These are phyloP conservation scores for Alviniconcha marisindica DNA, from an alignment of 1,140 invertebrate genomes.

Conservation along the genomic window DNA sequence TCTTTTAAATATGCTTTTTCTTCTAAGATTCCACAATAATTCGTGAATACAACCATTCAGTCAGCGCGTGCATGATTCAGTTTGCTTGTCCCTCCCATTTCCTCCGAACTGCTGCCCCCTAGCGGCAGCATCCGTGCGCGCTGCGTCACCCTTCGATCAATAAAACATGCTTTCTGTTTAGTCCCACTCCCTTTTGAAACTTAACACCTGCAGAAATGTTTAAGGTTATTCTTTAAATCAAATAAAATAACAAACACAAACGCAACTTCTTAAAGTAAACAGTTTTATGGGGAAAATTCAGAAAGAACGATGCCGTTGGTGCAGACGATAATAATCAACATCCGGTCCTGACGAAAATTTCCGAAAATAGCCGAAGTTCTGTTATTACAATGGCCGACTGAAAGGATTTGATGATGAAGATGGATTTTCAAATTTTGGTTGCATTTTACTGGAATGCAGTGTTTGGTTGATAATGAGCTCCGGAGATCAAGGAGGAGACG, in stretches of 20 bases:
- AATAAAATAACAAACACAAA: neutral
- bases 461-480: conserved; percentile 60
- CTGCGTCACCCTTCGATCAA: too few relatives aligned
- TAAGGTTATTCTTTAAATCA: neutral
- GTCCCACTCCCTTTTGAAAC: neutral
- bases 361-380: conserved; percentile 57
- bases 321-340: conserved; percentile 50
- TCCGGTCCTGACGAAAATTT: conserved; percentile 60
- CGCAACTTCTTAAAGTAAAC: neutral
- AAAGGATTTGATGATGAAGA: conserved; percentile 56
- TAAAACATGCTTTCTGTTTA: too few relatives aligned
- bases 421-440: conserved; percentile 52
- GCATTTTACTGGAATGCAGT: conserved; percentile 49
- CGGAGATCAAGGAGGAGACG: conserved; percentile 62
- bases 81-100: too few relatives aligned
- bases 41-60: too few relatives aligned
- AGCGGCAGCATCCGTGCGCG: too few relatives aligned
- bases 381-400: conserved; percentile 69
- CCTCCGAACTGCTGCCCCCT: too few relatives aligned
- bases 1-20: too few relatives aligned
- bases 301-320: neutral
- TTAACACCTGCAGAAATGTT: neutral
- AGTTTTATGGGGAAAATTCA: neutral
- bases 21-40: too few relatives aligned
- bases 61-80: too few relatives aligned